phyloP scores from a whole-genome alignment of 2,113 vertebrate genomes.

The Melospiza georgiana region DNA sequence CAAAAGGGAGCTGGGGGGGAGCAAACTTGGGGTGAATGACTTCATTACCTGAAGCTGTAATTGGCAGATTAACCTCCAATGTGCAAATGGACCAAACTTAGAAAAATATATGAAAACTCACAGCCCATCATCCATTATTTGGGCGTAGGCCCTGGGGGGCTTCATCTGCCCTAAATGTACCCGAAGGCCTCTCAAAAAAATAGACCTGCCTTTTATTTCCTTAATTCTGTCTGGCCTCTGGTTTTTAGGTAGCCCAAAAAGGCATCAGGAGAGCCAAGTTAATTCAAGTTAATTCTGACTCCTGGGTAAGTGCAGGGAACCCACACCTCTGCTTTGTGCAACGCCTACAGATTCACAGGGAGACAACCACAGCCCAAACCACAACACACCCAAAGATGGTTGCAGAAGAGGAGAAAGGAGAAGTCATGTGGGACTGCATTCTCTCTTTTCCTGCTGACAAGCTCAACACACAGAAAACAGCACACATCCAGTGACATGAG shows the following conservation, averaged over 20 bases:
- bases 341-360: background rate
- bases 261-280: background rate
- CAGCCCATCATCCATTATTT: rapidly evolving
- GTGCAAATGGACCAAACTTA: background rate
- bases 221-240: background rate
- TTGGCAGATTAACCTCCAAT: background rate
- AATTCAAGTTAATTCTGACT: background rate
- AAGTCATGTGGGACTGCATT: background rate
- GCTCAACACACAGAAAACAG: background rate
- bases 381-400: background rate
- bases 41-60: background rate
- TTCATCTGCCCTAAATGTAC: rapidly evolving
- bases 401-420: background rate
- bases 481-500: background rate
- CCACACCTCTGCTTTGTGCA: background rate
- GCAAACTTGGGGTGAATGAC: background rate
- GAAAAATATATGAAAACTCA: rapidly evolving
- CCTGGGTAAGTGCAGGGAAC: background rate
- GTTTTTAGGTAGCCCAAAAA: background rate
- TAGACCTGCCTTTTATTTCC: background rate
- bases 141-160: rapidly evolving
- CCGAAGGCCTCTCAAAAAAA: background rate
- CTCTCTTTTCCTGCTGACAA: background rate
- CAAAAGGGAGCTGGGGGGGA: background rate
- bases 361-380: background rate